Conservation (phyloP, 2,888 invertebrate species). For the Mesorhabditis belari region DNA sequence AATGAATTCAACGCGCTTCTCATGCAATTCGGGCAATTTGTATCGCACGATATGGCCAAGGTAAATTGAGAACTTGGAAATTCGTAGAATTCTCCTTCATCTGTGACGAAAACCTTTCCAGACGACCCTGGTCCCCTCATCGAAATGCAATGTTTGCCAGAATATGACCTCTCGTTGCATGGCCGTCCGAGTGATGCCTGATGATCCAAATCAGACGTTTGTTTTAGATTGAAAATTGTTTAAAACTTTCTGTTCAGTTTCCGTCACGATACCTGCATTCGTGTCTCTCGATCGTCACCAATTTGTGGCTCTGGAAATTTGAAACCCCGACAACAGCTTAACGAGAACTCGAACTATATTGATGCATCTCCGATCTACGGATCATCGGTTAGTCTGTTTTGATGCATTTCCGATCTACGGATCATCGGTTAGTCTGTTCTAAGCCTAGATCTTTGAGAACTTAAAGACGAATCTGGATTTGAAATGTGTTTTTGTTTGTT, state of each 20-base stretch:
- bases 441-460: too few species aligned
- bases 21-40: slow-evolving; percentile 50
- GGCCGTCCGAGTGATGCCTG: slow-evolving; percentile 39
- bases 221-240: background rate
- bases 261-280: slow-evolving; percentile 43
- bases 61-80: too few species aligned
- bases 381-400: slow-evolving; percentile 64
- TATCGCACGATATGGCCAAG: slow-evolving; percentile 50
- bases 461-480: too few species aligned
- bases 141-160: slow-evolving; percentile 48
- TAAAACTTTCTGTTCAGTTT: slow-evolving; percentile 27
- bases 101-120: slow-evolving; percentile 2
- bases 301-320: slow-evolving; percentile 95
- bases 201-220: slow-evolving; percentile 38
- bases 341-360: slow-evolving; percentile 60
- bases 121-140: slow-evolving; percentile 48
- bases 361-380: slow-evolving; percentile 95
- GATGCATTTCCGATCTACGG: slow-evolving; percentile 95
- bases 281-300: slow-evolving; percentile 71
- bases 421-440: slow-evolving; percentile 64
- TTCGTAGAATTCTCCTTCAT: background rate
- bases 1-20: slow-evolving; percentile 46
- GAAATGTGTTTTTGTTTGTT: too few species aligned
- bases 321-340: slow-evolving; percentile 78
- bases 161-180: slow-evolving; percentile 50